Conservation (phyloP, 2,888 invertebrate genomes). For the Stomorhina lunata region DNA sequence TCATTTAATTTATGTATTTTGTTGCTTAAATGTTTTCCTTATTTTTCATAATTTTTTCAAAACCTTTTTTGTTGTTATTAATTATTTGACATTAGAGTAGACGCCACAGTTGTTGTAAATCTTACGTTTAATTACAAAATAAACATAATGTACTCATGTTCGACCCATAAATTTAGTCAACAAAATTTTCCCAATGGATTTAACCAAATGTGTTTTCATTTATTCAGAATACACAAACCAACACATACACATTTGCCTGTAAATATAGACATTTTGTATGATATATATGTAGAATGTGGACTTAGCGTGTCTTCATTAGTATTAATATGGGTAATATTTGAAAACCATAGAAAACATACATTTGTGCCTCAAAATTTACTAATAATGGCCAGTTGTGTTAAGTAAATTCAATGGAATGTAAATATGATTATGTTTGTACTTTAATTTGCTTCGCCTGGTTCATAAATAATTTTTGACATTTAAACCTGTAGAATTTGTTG, state of each 20-base stretch:
- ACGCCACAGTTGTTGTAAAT: constrained; percentile 33
- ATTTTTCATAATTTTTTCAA: neutral
- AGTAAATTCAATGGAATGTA: too few relatives aligned
- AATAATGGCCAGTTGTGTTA: too few relatives aligned
- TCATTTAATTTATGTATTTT: neutral
- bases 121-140: constrained; percentile 41
- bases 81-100: constrained; percentile 12
- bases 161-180: constrained; percentile 26
- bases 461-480: too few relatives aligned
- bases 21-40: neutral
- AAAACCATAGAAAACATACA: too few relatives aligned
- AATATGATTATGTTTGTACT: too few relatives aligned
- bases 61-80: neutral
- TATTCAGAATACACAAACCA: neutral
- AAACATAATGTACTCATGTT: constrained; percentile 19
- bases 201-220: neutral
- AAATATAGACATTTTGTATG: neutral
- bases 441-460: too few relatives aligned
- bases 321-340: too few relatives aligned
- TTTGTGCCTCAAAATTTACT: too few relatives aligned
- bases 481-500: too few relatives aligned
- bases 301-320: too few relatives aligned
- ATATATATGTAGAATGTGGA: too few relatives aligned
- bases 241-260: neutral
- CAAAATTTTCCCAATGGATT: neutral